Percentiles rank a stretch among this genome's conserved stretches.
Conservation (phyloP, 1,140 invertebrate genomes). For the Drosophila leontia region DNA sequence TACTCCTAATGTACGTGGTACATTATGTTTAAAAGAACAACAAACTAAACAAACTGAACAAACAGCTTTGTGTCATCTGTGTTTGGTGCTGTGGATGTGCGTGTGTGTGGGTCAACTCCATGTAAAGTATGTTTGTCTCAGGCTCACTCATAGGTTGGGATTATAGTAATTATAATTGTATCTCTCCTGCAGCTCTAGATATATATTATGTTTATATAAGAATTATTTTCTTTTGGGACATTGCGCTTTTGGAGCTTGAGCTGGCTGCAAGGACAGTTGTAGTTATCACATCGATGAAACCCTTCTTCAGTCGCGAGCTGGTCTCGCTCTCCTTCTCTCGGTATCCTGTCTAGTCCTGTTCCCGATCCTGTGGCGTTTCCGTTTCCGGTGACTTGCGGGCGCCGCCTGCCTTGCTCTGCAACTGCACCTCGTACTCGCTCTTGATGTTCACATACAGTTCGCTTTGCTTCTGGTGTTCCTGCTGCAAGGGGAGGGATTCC, state of each 20-base stretch:
- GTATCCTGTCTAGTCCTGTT: conserved; percentile 17
- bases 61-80: conserved; percentile 2
- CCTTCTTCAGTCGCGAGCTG: conserved; percentile 52
- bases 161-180: conserved; percentile 21
- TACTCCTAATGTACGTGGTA: conserved; percentile 13
- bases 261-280: conserved; percentile 45
- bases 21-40: conserved; percentile 27
- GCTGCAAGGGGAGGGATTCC: conserved; percentile 28
- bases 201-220: conserved; percentile 1
- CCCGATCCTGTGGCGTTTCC: conserved; percentile 3
- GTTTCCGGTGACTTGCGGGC: conserved; percentile 41
- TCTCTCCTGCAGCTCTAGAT: conserved; percentile 13
- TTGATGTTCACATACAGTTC: conserved; percentile 79
- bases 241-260: conserved; percentile 25
- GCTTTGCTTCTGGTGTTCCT: conserved; percentile 78
- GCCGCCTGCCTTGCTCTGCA: conserved; percentile 57
- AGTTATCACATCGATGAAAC: conserved; percentile 62
- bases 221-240: neutral
- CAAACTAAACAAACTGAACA: conserved; percentile 35
- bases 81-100: conserved; percentile 6
- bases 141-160: conserved; percentile 70
- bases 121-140: conserved; percentile 65
- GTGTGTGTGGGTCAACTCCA: conserved; percentile 8
- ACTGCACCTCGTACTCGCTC: conserved; percentile 77
- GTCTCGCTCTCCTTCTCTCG: neutral